Base-by-base conservation (phyloP, 2,113 vertebrate genomes). In the Pyxicephalus adspersus region DNA sequence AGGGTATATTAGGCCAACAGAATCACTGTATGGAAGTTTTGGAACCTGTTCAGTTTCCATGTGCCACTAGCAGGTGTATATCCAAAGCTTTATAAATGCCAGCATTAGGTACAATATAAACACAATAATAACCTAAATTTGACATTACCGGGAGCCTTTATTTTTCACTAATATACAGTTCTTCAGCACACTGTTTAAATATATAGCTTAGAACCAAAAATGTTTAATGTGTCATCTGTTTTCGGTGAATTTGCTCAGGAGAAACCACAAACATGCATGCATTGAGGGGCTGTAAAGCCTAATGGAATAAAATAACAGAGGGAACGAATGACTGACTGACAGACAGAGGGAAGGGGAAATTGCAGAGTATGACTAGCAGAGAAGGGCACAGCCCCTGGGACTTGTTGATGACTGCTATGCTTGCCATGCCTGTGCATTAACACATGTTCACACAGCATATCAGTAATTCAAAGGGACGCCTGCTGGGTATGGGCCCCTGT, bases 291-390 rank as follows among this genome's bases (percentile, higher is more conserved):
- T 25, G 13, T 3, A 2, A 25, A 26, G 16, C 25, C 9, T 61
- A 61, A 61, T 61, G 71, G 22, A 17, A 64, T 22, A 54, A 74
- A 74, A 58, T 83, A 72, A 64, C 29, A 2, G 0, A 58, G 61
- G 66, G 79, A 60, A 11, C 74, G 80, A 85, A 83, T 80, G 84
- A 71, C 38, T 84, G 57, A 85, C 38, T 22, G 57, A 76, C 22
- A 51, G 51, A 22, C 29, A 65, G 64, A 67, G 51, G 17, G 63
- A 25, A 45, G 51, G 34, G 18, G 54, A 34, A 38, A 78, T 66
- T 26, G 17, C 38, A 70, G 77, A 34, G 50, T n/a, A 65, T 22
- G 45, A 28, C 51, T 13, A 26, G 51, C 64, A 22, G 76, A 65
- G 79, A 20, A 8, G 79, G 58, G 65, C 31, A 55, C 18, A 20